Evolutionary conservation across 2,888 invertebrate species (phyloP), one percentile per base, ranked within the genome.

Genomic region (Myopa tessellatipennis): DNA sequence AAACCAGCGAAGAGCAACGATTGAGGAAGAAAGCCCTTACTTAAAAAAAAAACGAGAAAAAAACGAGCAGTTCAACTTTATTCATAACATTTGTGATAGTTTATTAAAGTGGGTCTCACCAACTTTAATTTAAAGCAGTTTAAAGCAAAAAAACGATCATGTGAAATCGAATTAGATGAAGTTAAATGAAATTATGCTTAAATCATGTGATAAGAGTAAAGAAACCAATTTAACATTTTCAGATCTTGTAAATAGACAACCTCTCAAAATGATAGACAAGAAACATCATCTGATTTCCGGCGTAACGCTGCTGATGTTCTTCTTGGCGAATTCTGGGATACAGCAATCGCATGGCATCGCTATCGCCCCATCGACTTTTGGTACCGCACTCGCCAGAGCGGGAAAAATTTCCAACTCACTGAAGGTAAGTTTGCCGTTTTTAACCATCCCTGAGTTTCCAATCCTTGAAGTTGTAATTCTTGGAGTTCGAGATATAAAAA

Each of bases 331-430:
- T 38, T 76, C 7, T 10, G 45, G 10, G 76, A 52, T 81, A 58
- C 80, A 81, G 65, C 82, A 85, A 78, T 78, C 84, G 73, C 68
- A 78, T 4, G 79, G 86, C 73, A 86, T 89, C 78, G 89, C 89
- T 75, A 88, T 89, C 76, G 89, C 89, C n/a, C 89, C 89, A 58
- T 88, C 89, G 38, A 89, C 89, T 55, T 88, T 89, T 82, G 89
- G 89, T 71, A 89, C 88, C 52, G 88, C 89, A n/a, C 86, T 89
- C 58, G 88, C 88, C 3, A 84, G 88, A 80, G 89, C 89, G 77
- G 89, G 89, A 18, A 88, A 88, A 83, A 78, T 89, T 69, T 89
- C 89, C 67, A 89, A 89, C 80, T 84, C 87, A 65, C 83, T 89
- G 79, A 89, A 89, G 87, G 89, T 89, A 80, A 86, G 88, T 86